Percentiles rank a stretch among this genome's conserved stretches.
phyloP scores from a whole-genome alignment of 2,797 vertebrate species.

The Sebastes aleutianus region DNA sequence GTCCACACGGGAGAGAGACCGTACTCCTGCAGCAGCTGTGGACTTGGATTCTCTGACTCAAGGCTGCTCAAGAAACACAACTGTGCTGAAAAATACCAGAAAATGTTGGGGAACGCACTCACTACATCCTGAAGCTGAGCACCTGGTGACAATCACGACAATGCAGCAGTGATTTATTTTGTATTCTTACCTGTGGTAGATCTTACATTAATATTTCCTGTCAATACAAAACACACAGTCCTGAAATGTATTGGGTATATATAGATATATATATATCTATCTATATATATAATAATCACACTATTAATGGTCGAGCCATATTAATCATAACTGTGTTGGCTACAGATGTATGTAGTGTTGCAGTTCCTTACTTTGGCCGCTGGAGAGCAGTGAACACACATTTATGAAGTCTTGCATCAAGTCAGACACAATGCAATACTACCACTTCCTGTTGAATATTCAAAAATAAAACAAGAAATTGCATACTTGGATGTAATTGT shows the following conservation, averaged over 20 bases:
- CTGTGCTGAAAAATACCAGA: slow-evolving; percentile 42
- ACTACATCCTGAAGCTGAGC: background rate
- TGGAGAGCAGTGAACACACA: too few species aligned
- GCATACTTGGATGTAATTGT: rapidly evolving
- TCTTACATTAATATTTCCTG: background rate
- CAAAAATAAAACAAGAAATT: rapidly evolving
- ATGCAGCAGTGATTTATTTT: background rate
- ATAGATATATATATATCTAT: too few species aligned
- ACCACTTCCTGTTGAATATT: too few species aligned
- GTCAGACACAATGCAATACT: too few species aligned
- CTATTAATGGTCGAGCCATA: rapidly evolving
- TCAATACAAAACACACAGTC: background rate
- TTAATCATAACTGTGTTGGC: too few species aligned
- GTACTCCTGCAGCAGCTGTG: slow-evolving; percentile 69
- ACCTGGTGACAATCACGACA: background rate
- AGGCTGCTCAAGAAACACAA: slow-evolving; percentile 77
- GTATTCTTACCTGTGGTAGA: background rate
- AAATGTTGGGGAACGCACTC: background rate
- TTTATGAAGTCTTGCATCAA: too few species aligned
- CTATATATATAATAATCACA: too few species aligned
- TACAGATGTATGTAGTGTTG: too few species aligned
- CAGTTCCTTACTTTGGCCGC: too few species aligned
- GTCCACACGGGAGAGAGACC: slow-evolving; percentile 77
- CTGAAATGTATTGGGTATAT: background rate
- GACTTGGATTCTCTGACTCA: slow-evolving; percentile 76